phyloP scores from a whole-genome alignment of 2,797 vertebrate genomes.

The Esox lucius region DNA sequence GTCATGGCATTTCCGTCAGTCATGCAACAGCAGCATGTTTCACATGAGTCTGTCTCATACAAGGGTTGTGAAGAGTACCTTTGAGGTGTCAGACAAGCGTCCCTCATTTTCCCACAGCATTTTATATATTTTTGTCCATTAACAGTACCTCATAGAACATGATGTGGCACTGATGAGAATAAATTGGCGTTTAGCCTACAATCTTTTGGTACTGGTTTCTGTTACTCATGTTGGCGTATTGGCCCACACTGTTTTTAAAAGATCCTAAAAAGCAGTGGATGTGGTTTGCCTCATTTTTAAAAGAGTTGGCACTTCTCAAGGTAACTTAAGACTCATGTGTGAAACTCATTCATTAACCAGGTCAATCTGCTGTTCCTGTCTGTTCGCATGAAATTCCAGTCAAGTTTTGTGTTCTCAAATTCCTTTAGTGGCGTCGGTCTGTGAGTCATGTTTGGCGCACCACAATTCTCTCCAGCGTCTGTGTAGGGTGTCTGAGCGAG shows the following conservation, averaged over 20 bases:
- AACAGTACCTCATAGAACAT: conserved; percentile 32
- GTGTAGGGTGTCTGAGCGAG: background rate
- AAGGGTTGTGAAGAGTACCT: background rate
- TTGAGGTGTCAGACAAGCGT: conserved; percentile 7
- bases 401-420: background rate
- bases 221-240: background rate
- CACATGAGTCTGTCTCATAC: conserved; percentile 11
- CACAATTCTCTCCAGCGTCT: background rate
- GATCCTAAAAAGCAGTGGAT: background rate
- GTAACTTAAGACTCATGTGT: conserved; percentile 16
- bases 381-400: background rate
- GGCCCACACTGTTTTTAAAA: background rate
- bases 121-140: background rate
- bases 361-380: conserved; percentile 20
- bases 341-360: background rate
- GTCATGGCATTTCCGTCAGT: conserved; percentile 38
- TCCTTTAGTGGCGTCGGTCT: background rate
- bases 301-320: conserved; percentile 42
- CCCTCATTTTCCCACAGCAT: background rate
- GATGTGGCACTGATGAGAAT: conserved; percentile 41
- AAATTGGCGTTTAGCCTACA: conserved; percentile 6
- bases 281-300: conserved; percentile 31
- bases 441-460: conserved; percentile 5
- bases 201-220: conserved; percentile 14
- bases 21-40: conserved; percentile 26